Percentiles rank a stretch among this genome's conserved stretches.
Evolutionary conservation across 2,113 vertebrate genomes (phyloP).

Genomic region (Petaurus breviceps): DNA sequence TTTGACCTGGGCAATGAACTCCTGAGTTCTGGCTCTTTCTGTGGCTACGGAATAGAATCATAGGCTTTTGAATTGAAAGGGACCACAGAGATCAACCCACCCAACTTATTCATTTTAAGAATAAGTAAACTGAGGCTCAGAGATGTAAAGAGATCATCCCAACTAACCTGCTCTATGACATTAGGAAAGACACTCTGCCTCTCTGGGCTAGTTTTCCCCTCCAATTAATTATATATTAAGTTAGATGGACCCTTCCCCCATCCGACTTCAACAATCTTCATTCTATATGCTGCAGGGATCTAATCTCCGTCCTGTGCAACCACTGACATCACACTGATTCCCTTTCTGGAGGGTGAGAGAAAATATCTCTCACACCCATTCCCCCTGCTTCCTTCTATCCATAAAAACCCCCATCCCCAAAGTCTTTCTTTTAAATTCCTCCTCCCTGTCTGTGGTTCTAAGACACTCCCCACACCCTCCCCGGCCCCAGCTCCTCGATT

Average conservation of each 20-base stretch:
- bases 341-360: neutral
- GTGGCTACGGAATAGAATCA: neutral
- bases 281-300: neutral
- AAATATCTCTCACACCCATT: neutral
- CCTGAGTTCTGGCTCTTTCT: neutral
- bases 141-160: neutral
- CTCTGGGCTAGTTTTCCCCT: neutral
- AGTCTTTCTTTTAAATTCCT: neutral
- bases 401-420: neutral
- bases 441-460: neutral
- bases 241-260: neutral
- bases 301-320: neutral
- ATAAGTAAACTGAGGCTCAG: neutral
- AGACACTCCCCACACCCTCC: neutral
- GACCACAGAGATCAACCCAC: neutral
- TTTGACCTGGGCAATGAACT: slow-evolving; percentile 8
- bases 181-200: neutral
- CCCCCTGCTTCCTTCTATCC: neutral
- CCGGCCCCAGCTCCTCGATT: neutral
- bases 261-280: neutral
- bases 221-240: neutral
- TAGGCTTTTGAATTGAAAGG: neutral
- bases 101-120: neutral
- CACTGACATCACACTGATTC: neutral
- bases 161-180: neutral